These are phyloP conservation scores for Troides helena DNA, from an alignment of 2,888 invertebrate genomes.

Conservation along the genomic window DNA sequence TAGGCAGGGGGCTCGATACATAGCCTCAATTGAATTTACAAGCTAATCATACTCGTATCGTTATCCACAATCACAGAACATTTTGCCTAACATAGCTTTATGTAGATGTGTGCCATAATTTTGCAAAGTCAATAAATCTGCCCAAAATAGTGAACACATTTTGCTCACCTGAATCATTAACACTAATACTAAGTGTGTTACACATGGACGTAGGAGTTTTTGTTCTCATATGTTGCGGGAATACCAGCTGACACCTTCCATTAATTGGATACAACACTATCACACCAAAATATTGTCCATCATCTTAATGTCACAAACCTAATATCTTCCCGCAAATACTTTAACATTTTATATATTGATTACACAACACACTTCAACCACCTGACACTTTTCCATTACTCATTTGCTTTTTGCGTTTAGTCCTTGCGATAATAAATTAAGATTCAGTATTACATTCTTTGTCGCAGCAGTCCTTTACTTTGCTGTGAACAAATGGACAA, in stretches of 20 bases:
- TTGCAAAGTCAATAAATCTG: constrained; percentile 47
- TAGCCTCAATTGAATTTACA: constrained; percentile 58
- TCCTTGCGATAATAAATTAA: constrained; percentile 78
- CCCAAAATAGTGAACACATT: constrained; percentile 45
- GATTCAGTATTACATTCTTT: constrained; percentile 66
- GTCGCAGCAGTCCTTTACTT: constrained; percentile 60
- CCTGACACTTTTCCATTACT: constrained; percentile 74
- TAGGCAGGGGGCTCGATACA: constrained; percentile 55
- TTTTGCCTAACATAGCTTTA: constrained; percentile 56
- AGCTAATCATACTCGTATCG: constrained; percentile 40
- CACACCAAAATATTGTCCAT: constrained; percentile 76
- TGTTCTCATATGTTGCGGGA: constrained; percentile 66
- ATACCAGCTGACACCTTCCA: constrained; percentile 71
- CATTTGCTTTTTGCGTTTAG: constrained; percentile 64
- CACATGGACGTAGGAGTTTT: constrained; percentile 54
- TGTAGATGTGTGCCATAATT: constrained; percentile 45
- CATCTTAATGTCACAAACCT: constrained; percentile 56
- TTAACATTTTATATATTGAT: constrained; percentile 49
- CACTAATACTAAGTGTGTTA: constrained; percentile 55
- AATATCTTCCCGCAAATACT: constrained; percentile 62
- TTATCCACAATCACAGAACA: constrained; percentile 53
- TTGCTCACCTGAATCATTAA: constrained; percentile 53
- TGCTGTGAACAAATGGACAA: constrained; percentile 58
- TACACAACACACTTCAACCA: constrained; percentile 70
- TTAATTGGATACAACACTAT: constrained; percentile 78